Evolutionary conservation across 2,797 vertebrate species (phyloP).

Genomic region (Lophius americanus): DNA sequence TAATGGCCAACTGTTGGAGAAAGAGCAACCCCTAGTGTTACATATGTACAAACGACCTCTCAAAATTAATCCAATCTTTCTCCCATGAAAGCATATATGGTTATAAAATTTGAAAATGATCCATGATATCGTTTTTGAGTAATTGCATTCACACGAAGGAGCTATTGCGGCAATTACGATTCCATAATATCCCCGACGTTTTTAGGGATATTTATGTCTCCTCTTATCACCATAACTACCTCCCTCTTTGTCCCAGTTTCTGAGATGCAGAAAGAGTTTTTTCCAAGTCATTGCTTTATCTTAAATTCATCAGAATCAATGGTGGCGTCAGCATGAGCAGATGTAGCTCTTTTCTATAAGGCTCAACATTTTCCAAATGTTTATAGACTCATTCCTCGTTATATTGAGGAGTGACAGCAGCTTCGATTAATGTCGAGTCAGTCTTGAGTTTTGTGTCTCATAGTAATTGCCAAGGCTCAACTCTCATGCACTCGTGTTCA

Average conservation of each 20-base stretch:
- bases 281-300: conserved; percentile 24
- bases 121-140: too few species aligned
- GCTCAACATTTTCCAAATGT: conserved; percentile 1
- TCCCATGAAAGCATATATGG: too few species aligned
- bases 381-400: conserved; percentile 8
- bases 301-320: conserved; percentile 27
- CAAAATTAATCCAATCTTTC: too few species aligned
- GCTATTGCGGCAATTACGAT: too few species aligned
- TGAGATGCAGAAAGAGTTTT: conserved; percentile 10
- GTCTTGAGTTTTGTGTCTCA: background rate
- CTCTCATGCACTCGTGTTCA: too few species aligned
- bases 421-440: background rate
- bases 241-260: conserved; percentile 6
- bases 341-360: conserved; percentile 24
- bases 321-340: conserved; percentile 19
- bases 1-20: too few species aligned
- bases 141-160: too few species aligned
- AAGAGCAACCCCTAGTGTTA: too few species aligned
- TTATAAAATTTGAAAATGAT: too few species aligned
- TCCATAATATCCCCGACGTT: too few species aligned
- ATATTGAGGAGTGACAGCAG: conserved; percentile 8
- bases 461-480: background rate
- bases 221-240: conserved; percentile 7
- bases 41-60: too few species aligned
- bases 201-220: too few species aligned